These are phyloP conservation scores for Lysandra bellargus DNA, from an alignment of 2,888 invertebrate genomes.

Conservation along the genomic window DNA sequence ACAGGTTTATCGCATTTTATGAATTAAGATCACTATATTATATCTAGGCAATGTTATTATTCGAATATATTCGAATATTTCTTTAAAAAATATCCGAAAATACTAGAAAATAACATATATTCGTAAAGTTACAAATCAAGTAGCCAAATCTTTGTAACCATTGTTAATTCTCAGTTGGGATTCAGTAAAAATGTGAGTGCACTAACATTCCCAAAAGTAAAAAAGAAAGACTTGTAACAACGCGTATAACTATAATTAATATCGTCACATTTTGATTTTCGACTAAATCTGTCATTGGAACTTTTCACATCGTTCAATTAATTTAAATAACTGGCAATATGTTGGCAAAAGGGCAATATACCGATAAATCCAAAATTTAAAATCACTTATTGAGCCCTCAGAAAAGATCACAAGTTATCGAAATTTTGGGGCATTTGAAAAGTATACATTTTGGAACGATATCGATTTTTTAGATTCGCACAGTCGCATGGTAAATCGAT, in stretches of 20 bases:
- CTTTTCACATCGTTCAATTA: not conserved
- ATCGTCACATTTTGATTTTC: not conserved
- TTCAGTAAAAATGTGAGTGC: not conserved
- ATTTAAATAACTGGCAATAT: not conserved
- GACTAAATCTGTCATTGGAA: not conserved
- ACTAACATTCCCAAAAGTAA: not conserved
- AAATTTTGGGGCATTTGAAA: constrained; percentile 49
- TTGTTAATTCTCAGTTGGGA: too few species aligned
- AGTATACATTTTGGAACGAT: not conserved
- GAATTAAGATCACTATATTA: too few species aligned
- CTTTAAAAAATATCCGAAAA: too few species aligned
- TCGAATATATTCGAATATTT: too few species aligned
- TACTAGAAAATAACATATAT: too few species aligned
- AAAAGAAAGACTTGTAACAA: not conserved
- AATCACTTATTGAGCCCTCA: constrained; percentile 4
- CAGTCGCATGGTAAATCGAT: not conserved
- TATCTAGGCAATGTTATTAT: too few species aligned
- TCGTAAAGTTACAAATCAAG: too few species aligned
- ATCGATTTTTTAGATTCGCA: too few species aligned
- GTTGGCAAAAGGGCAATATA: constrained; percentile 11
- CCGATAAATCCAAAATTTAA: constrained; percentile 4
- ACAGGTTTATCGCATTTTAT: not conserved
- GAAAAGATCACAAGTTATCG: constrained; percentile 5
- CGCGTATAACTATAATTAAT: not conserved
- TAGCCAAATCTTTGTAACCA: too few species aligned